Evolutionary conservation across 1,140 invertebrate genomes (phyloP), one percentile per base, ranked within the genome.

Genomic region (Lepidurus arcticus): DNA sequence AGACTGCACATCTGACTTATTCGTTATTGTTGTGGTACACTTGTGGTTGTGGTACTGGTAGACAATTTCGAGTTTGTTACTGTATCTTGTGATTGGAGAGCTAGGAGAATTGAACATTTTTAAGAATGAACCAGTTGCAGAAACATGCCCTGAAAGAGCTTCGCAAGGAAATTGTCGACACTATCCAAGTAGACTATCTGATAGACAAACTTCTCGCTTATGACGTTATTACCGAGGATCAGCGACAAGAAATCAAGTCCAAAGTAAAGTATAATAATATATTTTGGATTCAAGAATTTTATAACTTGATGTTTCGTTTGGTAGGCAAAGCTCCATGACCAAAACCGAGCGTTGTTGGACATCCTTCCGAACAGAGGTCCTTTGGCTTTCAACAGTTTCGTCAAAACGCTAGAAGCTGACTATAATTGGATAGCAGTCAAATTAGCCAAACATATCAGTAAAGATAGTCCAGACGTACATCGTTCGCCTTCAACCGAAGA

Each of bases 391-490:
- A 83, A 86, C 34, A 83, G 81, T 16, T 88, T 88, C 82, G 84
- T 87, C 11, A 84, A 86, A 80, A 83, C 83, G 65, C 81, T 88
- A 21, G 82, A 84, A 34, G 86, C 85, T 43, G 83, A 87, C 78
- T 87, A 88, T 82, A 80, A 83, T 44, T 88, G 87, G 87, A 77
- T 88, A 44, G 85, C 84, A 82, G 81, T 85, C 78, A 85, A 86
- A 79, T 80, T 88, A 10, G 82, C 82, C 73, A 84, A 81, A 24
- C 42, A 47, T n/a, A 73, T 84, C 74, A 82, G 83, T 44, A 78
- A 79, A 42, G 80, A 80, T 34, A 82, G 83, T 77, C 78, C 84
- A n/a, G 83, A 86, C 79, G 83, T 85, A 53, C 84, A 84, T 10
- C 65, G 44, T 43, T 74, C 73, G 1, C 78, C 77, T 45, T 85